Conservation (phyloP, 2,113 vertebrate species). For the Athene cunicularia region DNA sequence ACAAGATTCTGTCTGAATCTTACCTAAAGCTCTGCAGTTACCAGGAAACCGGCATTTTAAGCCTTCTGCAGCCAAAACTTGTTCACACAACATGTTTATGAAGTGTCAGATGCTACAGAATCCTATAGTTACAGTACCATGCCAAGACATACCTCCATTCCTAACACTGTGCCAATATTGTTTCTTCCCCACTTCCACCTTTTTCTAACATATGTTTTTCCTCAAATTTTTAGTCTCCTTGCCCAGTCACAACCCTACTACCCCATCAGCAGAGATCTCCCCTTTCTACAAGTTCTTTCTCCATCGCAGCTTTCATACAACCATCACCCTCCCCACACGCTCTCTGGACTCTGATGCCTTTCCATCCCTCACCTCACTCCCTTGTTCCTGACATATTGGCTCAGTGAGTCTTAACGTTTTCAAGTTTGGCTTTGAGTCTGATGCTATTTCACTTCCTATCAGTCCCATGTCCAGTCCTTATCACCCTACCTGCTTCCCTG, state of each 20-base stretch:
- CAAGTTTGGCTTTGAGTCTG: background rate
- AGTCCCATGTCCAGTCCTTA: background rate
- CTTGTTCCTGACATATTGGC: background rate
- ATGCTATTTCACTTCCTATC: background rate
- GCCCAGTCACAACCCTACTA: background rate
- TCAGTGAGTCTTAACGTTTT: background rate
- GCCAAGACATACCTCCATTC: background rate
- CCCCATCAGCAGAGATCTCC: background rate
- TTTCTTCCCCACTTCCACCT: background rate
- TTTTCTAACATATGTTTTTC: background rate
- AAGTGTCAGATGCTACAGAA: constrained; percentile 22
- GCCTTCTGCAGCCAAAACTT: background rate
- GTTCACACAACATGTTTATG: constrained; percentile 13
- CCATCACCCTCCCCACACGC: background rate
- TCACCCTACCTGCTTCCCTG: background rate
- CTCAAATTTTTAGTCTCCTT: background rate
- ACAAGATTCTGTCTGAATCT: background rate
- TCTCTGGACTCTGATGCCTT: background rate
- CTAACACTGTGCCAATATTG: background rate
- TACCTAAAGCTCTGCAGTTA: constrained; percentile 11
- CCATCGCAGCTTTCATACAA: background rate
- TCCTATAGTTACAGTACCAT: background rate
- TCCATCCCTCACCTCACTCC: background rate
- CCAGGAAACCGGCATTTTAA: constrained; percentile 10
- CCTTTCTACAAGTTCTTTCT: background rate